Evolutionary conservation across 1,140 invertebrate species (phyloP).

Genomic region (Melanaphis sacchari): DNA sequence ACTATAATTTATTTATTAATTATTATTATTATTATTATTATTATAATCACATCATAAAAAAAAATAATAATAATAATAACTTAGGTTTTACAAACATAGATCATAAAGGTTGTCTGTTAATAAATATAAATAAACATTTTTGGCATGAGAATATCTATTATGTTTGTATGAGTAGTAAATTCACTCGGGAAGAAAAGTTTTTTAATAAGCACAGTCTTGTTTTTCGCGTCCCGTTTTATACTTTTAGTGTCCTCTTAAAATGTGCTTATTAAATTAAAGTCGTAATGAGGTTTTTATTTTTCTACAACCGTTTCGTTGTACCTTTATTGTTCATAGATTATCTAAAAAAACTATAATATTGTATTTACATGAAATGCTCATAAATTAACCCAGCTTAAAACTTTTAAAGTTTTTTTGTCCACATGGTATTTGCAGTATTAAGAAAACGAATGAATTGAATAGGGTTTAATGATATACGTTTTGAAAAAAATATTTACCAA

Average conservation of each 20-base stretch:
- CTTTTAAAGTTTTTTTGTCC: background rate
- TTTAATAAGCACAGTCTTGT: conserved; percentile 23
- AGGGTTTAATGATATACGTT: background rate
- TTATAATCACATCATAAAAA: background rate
- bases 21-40: background rate
- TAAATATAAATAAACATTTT: conserved; percentile 29
- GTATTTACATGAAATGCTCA: background rate
- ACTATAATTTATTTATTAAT: background rate
- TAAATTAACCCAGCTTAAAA: background rate
- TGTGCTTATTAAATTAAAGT: conserved; percentile 26
- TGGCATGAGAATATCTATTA: background rate
- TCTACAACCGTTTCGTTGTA: background rate
- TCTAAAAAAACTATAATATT: background rate
- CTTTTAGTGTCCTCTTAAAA: conserved; percentile 10
- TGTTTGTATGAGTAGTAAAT: background rate
- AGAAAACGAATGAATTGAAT: background rate
- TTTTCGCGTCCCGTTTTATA: background rate
- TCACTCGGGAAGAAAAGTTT: conserved; percentile 32
- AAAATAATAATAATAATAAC: background rate
- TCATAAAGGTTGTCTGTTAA: background rate
- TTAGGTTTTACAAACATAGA: background rate
- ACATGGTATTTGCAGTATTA: background rate
- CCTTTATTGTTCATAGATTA: conserved; percentile 12
- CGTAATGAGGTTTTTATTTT: background rate
- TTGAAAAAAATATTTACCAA: background rate